Percentiles rank a stretch among this genome's conserved stretches.
These are phyloP conservation scores for Andinoacara biseriatus DNA, from an alignment of 2,113 vertebrate species.

Conservation along the genomic window DNA sequence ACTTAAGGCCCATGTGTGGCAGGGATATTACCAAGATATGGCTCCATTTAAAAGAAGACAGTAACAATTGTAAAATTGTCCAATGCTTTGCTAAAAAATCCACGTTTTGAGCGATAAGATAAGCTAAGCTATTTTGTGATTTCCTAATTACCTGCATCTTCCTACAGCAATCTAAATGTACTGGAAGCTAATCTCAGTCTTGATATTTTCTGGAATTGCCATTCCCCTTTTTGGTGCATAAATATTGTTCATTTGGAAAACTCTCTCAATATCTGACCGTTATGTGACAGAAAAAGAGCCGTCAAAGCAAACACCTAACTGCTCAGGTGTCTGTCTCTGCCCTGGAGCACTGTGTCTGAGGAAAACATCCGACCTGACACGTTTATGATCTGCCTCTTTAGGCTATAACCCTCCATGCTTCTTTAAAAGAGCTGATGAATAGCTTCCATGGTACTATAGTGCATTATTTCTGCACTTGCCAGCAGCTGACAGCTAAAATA, in stretches of 20 bases:
- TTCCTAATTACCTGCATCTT: not conserved
- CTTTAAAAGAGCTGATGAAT: conserved; percentile 33
- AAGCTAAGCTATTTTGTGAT: not conserved
- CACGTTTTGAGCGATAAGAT: not conserved
- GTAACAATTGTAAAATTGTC: not conserved
- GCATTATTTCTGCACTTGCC: conserved; percentile 17
- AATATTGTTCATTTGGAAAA: not conserved
- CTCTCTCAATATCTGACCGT: not conserved
- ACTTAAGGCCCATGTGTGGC: not conserved
- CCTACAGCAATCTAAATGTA: not conserved
- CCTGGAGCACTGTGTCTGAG: conserved; percentile 23
- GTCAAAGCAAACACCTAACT: conserved; percentile 2
- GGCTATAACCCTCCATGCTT: conserved; percentile 11
- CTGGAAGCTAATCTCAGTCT: not conserved
- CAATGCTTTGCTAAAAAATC: not conserved
- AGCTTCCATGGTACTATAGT: conserved; percentile 10
- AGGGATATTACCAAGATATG: not conserved
- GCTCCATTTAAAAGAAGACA: not conserved
- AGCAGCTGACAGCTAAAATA: conserved; percentile 5
- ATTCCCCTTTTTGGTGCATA: not conserved
- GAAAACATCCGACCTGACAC: conserved; percentile 21
- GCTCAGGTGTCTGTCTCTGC: conserved; percentile 6
- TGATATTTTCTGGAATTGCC: not conserved
- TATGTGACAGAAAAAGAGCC: not conserved
- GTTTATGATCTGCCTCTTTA: conserved; percentile 25